Evolutionary conservation across 2,113 vertebrate species (phyloP), one percentile per base, ranked within the genome.

Genomic region (Gasterosteus aculeatus): DNA sequence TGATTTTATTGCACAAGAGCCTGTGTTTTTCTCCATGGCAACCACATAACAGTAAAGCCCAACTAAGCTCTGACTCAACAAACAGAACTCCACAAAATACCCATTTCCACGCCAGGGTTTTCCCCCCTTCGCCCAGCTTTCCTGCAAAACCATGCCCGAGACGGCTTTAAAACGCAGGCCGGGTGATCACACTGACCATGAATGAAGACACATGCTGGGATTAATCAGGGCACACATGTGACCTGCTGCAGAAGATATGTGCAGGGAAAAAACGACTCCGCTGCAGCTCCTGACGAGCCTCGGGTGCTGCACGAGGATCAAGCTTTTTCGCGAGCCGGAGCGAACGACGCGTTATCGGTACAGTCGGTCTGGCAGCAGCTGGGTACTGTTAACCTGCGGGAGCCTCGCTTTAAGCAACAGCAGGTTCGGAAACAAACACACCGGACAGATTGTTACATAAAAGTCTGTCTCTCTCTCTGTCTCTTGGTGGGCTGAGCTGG

Each of bases 1-100:
- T 91, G 88, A 81, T 91, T 89, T 94, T 92, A 94, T 94, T 94
- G 93, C 92, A 91, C 93, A 93, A 95, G 91, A 88, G 88, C 67
- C 16, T 80, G 57, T 96, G 95, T 94, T 94, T 94, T 88, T 95
- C 95, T 94, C 97, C 96, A 98, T 97, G 94, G 96, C 96, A 97
- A 99, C 96, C 89, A 91, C 96, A 97, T 94, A 97, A 98, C 96
- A 97, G 92, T 68, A 46, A 88, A 93, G 88, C 80, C 83, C 91
- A 90, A 93, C 95, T 95, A 95, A 93, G 90, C 94, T 94, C 93
- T 95, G 95, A 95, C 95, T 95, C 95, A 95, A 95, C 94, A 95
- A 95, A 95, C 93, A 95, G 90, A 94, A 91, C 92, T 92, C 91
- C 84, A 92, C 91, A 93, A 92, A 94, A 93, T 91, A 94, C 86